Evolutionary conservation across 2,888 invertebrate genomes (phyloP).

Genomic region (Scaptomyza tumidula): DNA sequence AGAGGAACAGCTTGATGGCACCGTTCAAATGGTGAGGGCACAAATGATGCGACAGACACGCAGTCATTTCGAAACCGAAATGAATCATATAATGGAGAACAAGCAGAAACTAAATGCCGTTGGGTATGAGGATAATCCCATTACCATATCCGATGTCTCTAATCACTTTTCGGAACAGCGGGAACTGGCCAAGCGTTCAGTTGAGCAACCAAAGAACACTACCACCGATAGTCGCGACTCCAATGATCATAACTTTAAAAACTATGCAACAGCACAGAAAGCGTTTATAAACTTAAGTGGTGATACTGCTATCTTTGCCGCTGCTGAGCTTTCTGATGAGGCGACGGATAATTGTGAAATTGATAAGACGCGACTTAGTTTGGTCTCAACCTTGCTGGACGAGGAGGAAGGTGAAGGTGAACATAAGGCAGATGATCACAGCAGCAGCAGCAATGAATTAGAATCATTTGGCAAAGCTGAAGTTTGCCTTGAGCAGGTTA

Average conservation of each 20-base stretch:
- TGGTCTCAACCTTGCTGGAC: constrained; percentile 66
- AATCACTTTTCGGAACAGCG: constrained; percentile 52
- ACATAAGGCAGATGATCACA: not conserved
- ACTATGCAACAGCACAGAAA: constrained; percentile 26
- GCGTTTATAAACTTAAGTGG: constrained; percentile 54
- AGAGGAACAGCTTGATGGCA: constrained; percentile 29
- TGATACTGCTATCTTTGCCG: constrained; percentile 52
- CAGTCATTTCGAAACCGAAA: constrained; percentile 11
- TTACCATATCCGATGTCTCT: constrained; percentile 76
- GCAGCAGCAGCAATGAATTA: constrained; percentile 1
- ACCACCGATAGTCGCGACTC: constrained; percentile 40
- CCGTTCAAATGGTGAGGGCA: constrained; percentile 45
- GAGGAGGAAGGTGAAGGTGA: constrained; percentile 35
- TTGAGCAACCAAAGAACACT: constrained; percentile 11
- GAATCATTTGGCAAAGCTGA: constrained; percentile 5
- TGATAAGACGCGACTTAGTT: constrained; percentile 64
- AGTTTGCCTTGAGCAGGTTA: constrained; percentile 36
- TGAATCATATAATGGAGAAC: not conserved
- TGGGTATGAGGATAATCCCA: constrained; percentile 63
- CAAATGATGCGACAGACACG: constrained; percentile 26
- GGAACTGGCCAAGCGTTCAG: constrained; percentile 6
- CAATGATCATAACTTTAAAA: constrained; percentile 41
- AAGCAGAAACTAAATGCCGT: not conserved
- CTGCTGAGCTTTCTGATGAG: constrained; percentile 11
- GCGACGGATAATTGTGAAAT: constrained; percentile 37